Percentiles rank a stretch among this genome's conserved stretches.
Evolutionary conservation across 2,797 vertebrate genomes (phyloP).

Genomic region (Danio aesculapii): DNA sequence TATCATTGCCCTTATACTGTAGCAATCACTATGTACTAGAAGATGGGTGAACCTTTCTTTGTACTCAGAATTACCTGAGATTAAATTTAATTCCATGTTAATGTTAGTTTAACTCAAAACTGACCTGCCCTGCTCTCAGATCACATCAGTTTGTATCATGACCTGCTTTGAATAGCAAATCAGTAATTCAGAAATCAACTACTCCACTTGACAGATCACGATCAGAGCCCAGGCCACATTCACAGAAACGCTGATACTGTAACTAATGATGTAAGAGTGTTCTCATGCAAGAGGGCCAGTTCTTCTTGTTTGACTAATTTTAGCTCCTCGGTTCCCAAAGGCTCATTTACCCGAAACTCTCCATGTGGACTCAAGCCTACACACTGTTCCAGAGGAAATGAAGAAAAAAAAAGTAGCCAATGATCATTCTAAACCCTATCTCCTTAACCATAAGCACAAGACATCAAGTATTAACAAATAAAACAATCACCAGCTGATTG

Average conservation of each 20-base stretch:
- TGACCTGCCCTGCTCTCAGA: background rate
- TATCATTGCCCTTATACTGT: too few species aligned
- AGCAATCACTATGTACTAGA: too few species aligned
- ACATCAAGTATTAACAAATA: too few species aligned
- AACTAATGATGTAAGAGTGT: slow-evolving; percentile 1
- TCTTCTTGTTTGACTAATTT: slow-evolving; percentile 21
- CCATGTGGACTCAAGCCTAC: background rate
- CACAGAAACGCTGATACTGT: background rate
- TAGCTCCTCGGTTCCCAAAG: slow-evolving; percentile 3
- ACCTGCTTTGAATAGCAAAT: slow-evolving; percentile 30
- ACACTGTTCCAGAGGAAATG: background rate
- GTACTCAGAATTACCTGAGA: too few species aligned
- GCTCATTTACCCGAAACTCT: background rate
- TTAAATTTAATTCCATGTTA: too few species aligned
- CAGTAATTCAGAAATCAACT: slow-evolving; percentile 28
- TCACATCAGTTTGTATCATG: slow-evolving; percentile 7
- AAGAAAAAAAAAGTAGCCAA: background rate
- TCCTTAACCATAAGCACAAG: too few species aligned
- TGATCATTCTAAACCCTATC: too few species aligned
- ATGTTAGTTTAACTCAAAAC: background rate
- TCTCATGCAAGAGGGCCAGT: slow-evolving; percentile 3
- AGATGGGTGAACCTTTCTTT: too few species aligned
- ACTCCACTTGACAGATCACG: slow-evolving; percentile 2
- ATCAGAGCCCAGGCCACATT: slow-evolving; percentile 15
- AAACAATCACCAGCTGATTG: too few species aligned